Evolutionary conservation across 2,888 invertebrate genomes (phyloP), one percentile per base, ranked within the genome.

Genomic region (Ligdia adustata): DNA sequence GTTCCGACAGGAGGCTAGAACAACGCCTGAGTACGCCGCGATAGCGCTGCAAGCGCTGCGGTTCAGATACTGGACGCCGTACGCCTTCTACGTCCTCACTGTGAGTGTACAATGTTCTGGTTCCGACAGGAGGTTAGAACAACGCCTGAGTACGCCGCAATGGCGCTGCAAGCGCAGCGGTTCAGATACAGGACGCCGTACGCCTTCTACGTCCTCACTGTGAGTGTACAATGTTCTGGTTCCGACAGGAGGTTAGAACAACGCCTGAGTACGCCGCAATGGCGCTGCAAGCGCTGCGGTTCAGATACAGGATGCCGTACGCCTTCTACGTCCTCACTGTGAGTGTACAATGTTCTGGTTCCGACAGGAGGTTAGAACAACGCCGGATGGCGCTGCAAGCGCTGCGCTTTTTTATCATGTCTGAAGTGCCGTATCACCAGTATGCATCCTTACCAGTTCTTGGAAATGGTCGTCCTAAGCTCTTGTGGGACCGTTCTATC

Each of bases 1-100:
- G 95, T 96, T 96, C 81, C 89, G 91, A 0, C 95, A 96, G 77
- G 90, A 91, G 56, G 93, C 94, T 31, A 69, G 78, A 32, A 75
- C 93, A 4, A 92, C 92, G 26, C 78, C 91, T 2, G 83, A 92
- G 14, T 91, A 94, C 60, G 93, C 94, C 0, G 62, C 63, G 1
- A 59, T 90, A 72, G 90, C 93, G 0, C 90, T 91, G 44, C 61
- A 90, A 2, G 79, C 94, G 0, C 71, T 93, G n/a, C 73, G 88
- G 4, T 57, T 93, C 35, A 87, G 92, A 0, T 72, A 82, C 39
- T 79, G 92, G 49, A 90, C 93, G 28, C 82, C 85, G 0, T 92
- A 92, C 58, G 91, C 90, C 0, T 85, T 92, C 3, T 92, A 90
- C 50, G 91, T 81, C 0, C 62, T 93, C n/a, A 88, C 84, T 20